These are phyloP conservation scores for Eupsilia transversa DNA, from an alignment of 2,888 invertebrate genomes.

Conservation along the genomic window DNA sequence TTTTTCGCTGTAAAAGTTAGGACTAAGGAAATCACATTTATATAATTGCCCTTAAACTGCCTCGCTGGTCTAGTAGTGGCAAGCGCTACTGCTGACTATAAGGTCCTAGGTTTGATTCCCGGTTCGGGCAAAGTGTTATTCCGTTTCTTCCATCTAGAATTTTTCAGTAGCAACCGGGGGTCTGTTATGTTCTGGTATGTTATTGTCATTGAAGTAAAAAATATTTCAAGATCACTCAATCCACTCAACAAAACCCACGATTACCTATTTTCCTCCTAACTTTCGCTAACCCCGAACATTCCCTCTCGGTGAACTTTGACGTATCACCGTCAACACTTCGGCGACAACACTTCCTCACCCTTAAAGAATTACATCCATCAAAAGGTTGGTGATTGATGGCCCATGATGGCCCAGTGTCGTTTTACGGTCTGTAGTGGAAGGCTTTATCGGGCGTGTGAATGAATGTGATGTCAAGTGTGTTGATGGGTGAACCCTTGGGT, in stretches of 20 bases:
- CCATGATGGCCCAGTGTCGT: slow-evolving; percentile 51
- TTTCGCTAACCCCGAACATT: slow-evolving; percentile 1
- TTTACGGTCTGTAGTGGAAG: slow-evolving; percentile 25
- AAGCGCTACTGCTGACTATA: too few species aligned
- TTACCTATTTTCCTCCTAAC: background rate
- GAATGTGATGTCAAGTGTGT: slow-evolving; percentile 20
- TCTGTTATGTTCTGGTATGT: too few species aligned
- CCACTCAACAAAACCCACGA: background rate
- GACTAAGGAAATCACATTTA: background rate
- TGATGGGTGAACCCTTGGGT: slow-evolving; percentile 6
- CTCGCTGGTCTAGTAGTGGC: too few species aligned
- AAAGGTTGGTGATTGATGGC: slow-evolving; percentile 60
- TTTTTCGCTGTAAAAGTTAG: background rate
- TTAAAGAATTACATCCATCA: slow-evolving; percentile 61
- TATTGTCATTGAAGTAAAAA: background rate
- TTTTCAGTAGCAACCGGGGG: too few species aligned
- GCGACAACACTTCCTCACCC: slow-evolving; percentile 37
- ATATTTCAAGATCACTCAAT: background rate
- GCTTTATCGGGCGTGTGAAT: slow-evolving; percentile 23
- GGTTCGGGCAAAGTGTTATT: too few species aligned
- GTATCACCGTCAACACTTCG: slow-evolving; percentile 25
- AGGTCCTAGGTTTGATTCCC: too few species aligned
- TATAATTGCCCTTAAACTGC: too few species aligned
- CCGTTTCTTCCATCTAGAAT: too few species aligned
- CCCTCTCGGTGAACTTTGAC: slow-evolving; percentile 24